A percentile compares a stretch with the other conserved stretches of the same genome.
These are phyloP conservation scores for Atrina japonica DNA, from an alignment of 2,888 invertebrate genomes.

Conservation along the genomic window DNA sequence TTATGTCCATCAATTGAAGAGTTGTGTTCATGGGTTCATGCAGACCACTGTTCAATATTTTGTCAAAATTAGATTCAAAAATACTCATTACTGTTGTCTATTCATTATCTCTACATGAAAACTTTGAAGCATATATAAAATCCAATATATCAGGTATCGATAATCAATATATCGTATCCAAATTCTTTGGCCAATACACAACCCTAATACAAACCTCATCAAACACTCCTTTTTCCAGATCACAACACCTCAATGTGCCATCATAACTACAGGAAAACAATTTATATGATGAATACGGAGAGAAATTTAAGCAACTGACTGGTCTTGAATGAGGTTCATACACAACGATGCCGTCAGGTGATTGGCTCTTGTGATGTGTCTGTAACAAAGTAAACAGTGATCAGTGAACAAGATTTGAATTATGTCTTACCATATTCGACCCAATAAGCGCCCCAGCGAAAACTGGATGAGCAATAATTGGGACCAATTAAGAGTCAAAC, in stretches of 20 bases:
- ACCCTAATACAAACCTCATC: conserved; percentile 73
- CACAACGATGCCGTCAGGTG: conserved; percentile 69
- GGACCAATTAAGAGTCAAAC: too few relatives aligned
- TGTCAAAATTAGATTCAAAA: too few relatives aligned
- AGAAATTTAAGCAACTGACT: conserved; percentile 78
- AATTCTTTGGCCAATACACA: too few relatives aligned
- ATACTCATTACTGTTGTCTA: neutral
- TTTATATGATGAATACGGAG: conserved; percentile 60
- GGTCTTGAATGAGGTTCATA: conserved; percentile 77
- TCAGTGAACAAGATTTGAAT: conserved; percentile 9
- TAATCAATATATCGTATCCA: neutral
- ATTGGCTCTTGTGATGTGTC: too few relatives aligned
- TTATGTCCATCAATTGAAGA: too few relatives aligned
- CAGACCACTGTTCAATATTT: too few relatives aligned
- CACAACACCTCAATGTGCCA: conserved; percentile 79
- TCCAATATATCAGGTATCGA: too few relatives aligned
- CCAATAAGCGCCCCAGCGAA: neutral
- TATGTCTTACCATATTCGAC: neutral
- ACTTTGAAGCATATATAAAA: too few relatives aligned
- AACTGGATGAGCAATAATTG: neutral
- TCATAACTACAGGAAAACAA: conserved; percentile 80
- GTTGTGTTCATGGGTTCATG: too few relatives aligned
- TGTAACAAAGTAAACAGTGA: too few relatives aligned
- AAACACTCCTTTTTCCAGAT: conserved; percentile 78
- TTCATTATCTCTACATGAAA: too few relatives aligned